Conservation (phyloP, 1,140 invertebrate genomes). For the Prorops nasuta region DNA sequence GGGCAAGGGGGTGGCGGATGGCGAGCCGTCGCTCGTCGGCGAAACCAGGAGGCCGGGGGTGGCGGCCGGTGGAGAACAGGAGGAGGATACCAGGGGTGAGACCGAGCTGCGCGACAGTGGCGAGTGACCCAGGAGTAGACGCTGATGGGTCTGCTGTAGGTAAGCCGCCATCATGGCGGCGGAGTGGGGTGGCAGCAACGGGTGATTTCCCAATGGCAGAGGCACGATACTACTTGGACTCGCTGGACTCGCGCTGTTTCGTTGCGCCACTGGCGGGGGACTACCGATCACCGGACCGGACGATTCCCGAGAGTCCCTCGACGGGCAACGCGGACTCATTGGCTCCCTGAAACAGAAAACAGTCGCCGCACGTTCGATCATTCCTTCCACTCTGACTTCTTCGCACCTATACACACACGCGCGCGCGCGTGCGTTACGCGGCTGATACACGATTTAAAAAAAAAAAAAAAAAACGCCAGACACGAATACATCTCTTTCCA, state of each 20-base stretch:
- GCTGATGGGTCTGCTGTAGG: conserved; percentile 68
- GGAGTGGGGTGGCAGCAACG: conserved; percentile 70
- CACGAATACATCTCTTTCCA: no score
- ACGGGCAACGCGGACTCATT: conserved; percentile 74
- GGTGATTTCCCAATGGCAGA: conserved; percentile 48
- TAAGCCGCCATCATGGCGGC: conserved; percentile 75
- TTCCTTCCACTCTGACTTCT: no score
- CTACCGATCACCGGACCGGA: conserved; percentile 58
- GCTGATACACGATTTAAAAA: no score
- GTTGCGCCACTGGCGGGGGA: conserved; percentile 63
- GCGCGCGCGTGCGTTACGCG: no score
- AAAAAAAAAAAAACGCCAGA: no score
- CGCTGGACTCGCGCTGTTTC: conserved; percentile 56
- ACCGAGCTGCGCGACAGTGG: conserved; percentile 64
- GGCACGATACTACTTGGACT: conserved; percentile 53
- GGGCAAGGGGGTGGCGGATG: conserved; percentile 53
- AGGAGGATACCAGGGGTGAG: conserved; percentile 62
- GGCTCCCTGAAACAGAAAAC: conserved; percentile 65
- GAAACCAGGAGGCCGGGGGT: conserved; percentile 51
- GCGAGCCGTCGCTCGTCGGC: conserved; percentile 42
- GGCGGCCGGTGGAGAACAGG: conserved; percentile 59
- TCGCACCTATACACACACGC: no score
- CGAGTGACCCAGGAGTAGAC: conserved; percentile 71
- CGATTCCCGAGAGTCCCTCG: conserved; percentile 70
- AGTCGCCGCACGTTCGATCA: no score